Percentiles rank a stretch among this genome's conserved stretches.
Evolutionary conservation across 2,888 invertebrate species (phyloP).

Genomic region (Teleiodes luculella): DNA sequence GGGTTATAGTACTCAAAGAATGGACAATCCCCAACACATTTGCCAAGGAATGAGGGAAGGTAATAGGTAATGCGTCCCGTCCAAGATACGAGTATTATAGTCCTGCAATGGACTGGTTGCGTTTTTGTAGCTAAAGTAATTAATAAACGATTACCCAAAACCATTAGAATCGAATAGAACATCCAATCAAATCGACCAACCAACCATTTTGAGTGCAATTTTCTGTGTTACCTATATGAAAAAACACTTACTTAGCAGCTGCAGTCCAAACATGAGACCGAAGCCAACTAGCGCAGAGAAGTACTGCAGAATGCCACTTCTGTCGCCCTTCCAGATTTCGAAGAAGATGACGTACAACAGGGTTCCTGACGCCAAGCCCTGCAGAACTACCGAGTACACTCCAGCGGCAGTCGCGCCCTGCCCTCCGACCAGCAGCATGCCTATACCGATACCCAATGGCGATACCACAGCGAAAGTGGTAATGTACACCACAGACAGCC

Average conservation of each 20-base stretch:
- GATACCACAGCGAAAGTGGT: slow-evolving; percentile 88
- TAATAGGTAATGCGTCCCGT: too few relatives aligned
- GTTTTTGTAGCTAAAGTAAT: too few relatives aligned
- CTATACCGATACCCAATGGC: slow-evolving; percentile 88
- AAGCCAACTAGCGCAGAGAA: slow-evolving; percentile 84
- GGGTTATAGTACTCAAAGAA: too few relatives aligned
- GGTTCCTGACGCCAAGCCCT: slow-evolving; percentile 95
- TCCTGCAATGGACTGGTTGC: too few relatives aligned
- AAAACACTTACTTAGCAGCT: slow-evolving; percentile 75
- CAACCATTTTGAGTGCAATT: too few relatives aligned
- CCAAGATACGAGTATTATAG: too few relatives aligned
- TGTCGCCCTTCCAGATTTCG: slow-evolving; percentile 85
- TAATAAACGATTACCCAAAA: too few relatives aligned
- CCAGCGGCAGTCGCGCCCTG: slow-evolving; percentile 78
- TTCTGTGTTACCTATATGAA: too few relatives aligned
- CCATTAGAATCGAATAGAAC: too few relatives aligned
- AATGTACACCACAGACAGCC: slow-evolving; percentile 82
- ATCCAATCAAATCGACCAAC: too few relatives aligned
- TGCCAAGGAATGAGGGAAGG: too few relatives aligned
- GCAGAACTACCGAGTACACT: slow-evolving; percentile 81
- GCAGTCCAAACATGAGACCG: slow-evolving; percentile 84
- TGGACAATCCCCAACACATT: too few relatives aligned
- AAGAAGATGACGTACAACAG: slow-evolving; percentile 98
- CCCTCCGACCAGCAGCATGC: slow-evolving; percentile 81
- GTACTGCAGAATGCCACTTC: slow-evolving; percentile 82